Evolutionary conservation across 2,888 invertebrate species (phyloP).

Genomic region (Bhutanitis thaidina): DNA sequence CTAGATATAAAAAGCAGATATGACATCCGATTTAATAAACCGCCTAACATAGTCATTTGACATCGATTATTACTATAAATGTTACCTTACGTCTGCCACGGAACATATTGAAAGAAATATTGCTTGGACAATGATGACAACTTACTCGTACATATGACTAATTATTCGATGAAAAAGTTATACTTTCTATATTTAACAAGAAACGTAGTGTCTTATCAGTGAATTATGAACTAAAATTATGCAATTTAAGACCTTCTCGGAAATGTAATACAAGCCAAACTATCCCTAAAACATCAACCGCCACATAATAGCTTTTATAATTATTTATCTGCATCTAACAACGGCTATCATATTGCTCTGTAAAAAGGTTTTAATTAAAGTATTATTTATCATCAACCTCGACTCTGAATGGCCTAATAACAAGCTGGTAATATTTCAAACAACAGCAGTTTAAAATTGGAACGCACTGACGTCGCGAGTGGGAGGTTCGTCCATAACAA

Average conservation of each 20-base stretch:
- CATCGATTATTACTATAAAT: too few species aligned
- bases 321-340: conserved; percentile 12
- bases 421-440: conserved; percentile 49
- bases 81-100: conserved; percentile 12
- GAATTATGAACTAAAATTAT: neutral
- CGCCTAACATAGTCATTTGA: too few species aligned
- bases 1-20: too few species aligned
- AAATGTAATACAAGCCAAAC: neutral
- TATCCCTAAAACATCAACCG: neutral
- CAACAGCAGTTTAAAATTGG: conserved; percentile 61
- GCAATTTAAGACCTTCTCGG: neutral
- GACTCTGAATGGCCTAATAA: conserved; percentile 44
- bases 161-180: neutral
- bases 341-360: conserved; percentile 3
- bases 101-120: neutral
- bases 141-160: neutral
- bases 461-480: conserved; percentile 47
- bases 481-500: conserved; percentile 46
- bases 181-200: neutral
- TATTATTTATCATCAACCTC: conserved; percentile 31
- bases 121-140: neutral
- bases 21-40: too few species aligned
- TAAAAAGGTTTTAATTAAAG: conserved; percentile 27
- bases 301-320: conserved; percentile 12
- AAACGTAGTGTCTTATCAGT: conserved; percentile 2